A percentile compares a stretch with the other conserved stretches of the same genome.
Evolutionary conservation across 2,888 invertebrate genomes (phyloP).

Genomic region (Colletes collaris): DNA sequence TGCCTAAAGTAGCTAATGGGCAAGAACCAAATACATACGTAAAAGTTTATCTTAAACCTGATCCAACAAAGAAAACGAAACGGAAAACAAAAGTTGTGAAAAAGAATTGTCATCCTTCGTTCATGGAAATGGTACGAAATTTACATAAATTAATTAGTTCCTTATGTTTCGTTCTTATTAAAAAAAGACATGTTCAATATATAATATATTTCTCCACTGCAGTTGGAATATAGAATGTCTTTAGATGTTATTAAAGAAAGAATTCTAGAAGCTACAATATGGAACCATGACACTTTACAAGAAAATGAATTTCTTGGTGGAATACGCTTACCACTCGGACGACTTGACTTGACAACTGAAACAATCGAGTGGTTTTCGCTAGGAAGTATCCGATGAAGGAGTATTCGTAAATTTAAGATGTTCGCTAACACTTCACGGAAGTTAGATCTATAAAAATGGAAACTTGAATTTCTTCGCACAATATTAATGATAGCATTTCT

Average conservation of each 20-base stretch:
- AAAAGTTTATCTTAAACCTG: slow-evolving; percentile 96
- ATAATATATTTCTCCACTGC: slow-evolving; percentile 66
- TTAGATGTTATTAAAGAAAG: slow-evolving; percentile 90
- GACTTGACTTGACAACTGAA: slow-evolving; percentile 90
- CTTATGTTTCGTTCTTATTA: neutral
- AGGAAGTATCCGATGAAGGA: slow-evolving; percentile 63
- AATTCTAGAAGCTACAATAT: slow-evolving; percentile 95
- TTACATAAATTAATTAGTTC: neutral
- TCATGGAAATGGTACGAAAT: slow-evolving; percentile 95
- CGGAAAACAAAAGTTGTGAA: slow-evolving; percentile 97
- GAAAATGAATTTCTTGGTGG: slow-evolving; percentile 98
- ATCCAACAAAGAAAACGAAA: slow-evolving; percentile 95
- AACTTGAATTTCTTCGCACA: slow-evolving; percentile 58
- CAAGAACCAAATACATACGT: slow-evolving; percentile 95
- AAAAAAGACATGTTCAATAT: slow-evolving; percentile 1
- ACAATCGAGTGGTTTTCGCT: slow-evolving; percentile 93
- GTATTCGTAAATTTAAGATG: slow-evolving; percentile 26
- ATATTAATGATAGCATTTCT: slow-evolving; percentile 57
- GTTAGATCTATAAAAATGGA: slow-evolving; percentile 26
- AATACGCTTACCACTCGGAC: slow-evolving; percentile 90
- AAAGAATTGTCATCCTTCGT: slow-evolving; percentile 97
- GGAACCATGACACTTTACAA: slow-evolving; percentile 96
- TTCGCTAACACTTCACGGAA: slow-evolving; percentile 52
- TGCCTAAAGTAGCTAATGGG: slow-evolving; percentile 90
- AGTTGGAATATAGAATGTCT: slow-evolving; percentile 95